Percentiles rank a stretch among this genome's conserved stretches.
phyloP scores from a whole-genome alignment of 2,797 vertebrate genomes.

The Neosilurus mollespiculum region DNA sequence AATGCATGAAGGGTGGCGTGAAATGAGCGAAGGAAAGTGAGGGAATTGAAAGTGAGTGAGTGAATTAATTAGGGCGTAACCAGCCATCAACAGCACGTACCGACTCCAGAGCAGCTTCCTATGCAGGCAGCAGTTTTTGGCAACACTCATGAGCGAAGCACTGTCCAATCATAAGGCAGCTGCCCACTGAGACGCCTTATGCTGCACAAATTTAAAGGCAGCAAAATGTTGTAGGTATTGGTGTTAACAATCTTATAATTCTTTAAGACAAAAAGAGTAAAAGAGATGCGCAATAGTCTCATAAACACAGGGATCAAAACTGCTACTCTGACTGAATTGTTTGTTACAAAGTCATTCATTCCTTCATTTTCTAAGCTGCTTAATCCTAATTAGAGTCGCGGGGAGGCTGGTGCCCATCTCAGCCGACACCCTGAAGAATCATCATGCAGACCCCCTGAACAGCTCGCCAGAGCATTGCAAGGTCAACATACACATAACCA shows the following conservation, averaged over 20 bases:
- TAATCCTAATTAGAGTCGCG: no score
- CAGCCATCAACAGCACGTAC: neutral
- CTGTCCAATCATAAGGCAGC: neutral
- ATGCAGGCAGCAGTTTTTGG: conserved; percentile 7
- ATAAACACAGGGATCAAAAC: neutral
- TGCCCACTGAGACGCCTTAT: conserved; percentile 9
- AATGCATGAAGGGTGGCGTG: neutral
- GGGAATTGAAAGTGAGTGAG: conserved; percentile 5
- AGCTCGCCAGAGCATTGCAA: no score
- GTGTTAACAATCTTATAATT: neutral
- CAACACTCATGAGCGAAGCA: neutral
- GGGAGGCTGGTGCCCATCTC: no score
- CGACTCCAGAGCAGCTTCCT: neutral
- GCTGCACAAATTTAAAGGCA: neutral
- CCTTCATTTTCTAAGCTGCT: no score
- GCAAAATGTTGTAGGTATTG: neutral
- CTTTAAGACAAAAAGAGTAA: neutral
- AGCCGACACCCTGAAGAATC: no score
- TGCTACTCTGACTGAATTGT: neutral
- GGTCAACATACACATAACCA: no score
- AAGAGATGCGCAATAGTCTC: neutral
- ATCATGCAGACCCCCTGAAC: no score
- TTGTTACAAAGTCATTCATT: neutral
- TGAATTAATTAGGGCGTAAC: neutral
- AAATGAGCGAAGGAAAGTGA: neutral